A percentile compares a stretch with the other conserved stretches of the same genome.
Conservation (phyloP, 2,113 vertebrate genomes). For the Gadus macrocephalus region DNA sequence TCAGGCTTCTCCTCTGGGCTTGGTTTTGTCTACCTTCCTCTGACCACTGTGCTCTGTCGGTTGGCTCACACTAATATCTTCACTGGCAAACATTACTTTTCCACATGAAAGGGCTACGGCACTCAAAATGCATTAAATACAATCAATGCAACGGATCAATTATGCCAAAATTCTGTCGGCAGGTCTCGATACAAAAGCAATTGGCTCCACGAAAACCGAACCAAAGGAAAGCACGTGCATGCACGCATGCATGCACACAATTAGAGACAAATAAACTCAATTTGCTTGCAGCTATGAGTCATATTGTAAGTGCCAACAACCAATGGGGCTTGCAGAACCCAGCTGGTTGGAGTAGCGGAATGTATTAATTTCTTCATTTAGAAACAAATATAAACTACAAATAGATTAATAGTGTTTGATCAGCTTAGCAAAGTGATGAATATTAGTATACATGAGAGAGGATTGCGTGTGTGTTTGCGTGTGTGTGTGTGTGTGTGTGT, state of each 20-base stretch:
- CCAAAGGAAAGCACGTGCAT: slow-evolving; percentile 6
- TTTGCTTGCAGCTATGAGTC: slow-evolving; percentile 54
- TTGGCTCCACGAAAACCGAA: no score
- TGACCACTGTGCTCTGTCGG: no score
- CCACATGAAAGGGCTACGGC: no score
- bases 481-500: slow-evolving; percentile 8
- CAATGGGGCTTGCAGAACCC: slow-evolving; percentile 46
- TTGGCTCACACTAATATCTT: no score
- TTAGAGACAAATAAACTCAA: slow-evolving; percentile 40
- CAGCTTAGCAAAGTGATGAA: slow-evolving; percentile 43
- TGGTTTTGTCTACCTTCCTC: no score
- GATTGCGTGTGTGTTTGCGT: slow-evolving; percentile 23
- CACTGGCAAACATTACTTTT: no score
- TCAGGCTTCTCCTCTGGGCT: no score
- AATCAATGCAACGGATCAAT: no score
- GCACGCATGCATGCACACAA: background rate
- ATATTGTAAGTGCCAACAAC: slow-evolving; percentile 58
- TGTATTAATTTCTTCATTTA: slow-evolving; percentile 63
- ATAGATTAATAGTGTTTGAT: slow-evolving; percentile 67
- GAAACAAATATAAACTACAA: slow-evolving; percentile 58
- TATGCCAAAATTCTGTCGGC: no score
- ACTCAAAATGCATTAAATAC: no score
- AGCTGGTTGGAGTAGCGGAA: slow-evolving; percentile 50
- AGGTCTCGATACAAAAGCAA: no score
- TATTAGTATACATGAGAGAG: slow-evolving; percentile 46